phyloP scores from a whole-genome alignment of 1,140 invertebrate species.

The Pseudomyrmex pallidus region DNA sequence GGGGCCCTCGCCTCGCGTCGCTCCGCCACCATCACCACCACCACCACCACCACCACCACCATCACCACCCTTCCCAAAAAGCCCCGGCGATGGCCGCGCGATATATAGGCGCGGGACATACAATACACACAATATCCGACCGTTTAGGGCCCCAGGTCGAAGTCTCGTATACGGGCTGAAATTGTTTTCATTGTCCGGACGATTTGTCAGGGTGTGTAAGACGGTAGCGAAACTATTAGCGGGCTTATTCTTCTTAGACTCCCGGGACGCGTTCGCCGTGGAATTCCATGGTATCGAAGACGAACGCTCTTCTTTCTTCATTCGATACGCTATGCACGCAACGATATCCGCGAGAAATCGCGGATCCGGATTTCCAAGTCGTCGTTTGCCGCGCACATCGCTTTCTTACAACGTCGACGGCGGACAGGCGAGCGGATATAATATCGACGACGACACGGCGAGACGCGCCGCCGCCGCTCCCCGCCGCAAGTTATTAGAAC shows the following conservation, averaged over 20 bases:
- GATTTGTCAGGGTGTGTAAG: slow-evolving; percentile 84
- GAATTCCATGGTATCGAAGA: slow-evolving; percentile 39
- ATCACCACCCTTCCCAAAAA: slow-evolving; percentile 56
- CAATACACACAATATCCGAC: slow-evolving; percentile 75
- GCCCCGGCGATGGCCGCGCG: slow-evolving; percentile 52
- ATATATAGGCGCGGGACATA: slow-evolving; percentile 62
- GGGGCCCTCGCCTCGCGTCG: slow-evolving; percentile 34
- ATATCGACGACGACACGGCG: neutral
- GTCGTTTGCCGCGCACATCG: slow-evolving; percentile 30
- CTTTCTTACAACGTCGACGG: slow-evolving; percentile 33
- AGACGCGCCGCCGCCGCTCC: neutral
- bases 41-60: neutral
- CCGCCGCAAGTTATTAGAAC: slow-evolving; percentile 20
- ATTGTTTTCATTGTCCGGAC: slow-evolving; percentile 83
- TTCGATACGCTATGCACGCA: slow-evolving; percentile 52
- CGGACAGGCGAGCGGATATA: neutral
- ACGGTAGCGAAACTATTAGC: slow-evolving; percentile 84
- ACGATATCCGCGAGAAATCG: slow-evolving; percentile 61
- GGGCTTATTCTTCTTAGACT: slow-evolving; percentile 47
- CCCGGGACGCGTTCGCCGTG: slow-evolving; percentile 19
- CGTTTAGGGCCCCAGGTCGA: slow-evolving; percentile 74
- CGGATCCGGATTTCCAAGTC: slow-evolving; percentile 53
- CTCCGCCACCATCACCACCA: neutral
- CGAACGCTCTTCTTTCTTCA: slow-evolving; percentile 51
- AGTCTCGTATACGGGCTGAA: slow-evolving; percentile 71